Percentiles rank a stretch among this genome's conserved stretches.
phyloP scores from a whole-genome alignment of 2,797 vertebrate species.

The Danio kyathit region DNA sequence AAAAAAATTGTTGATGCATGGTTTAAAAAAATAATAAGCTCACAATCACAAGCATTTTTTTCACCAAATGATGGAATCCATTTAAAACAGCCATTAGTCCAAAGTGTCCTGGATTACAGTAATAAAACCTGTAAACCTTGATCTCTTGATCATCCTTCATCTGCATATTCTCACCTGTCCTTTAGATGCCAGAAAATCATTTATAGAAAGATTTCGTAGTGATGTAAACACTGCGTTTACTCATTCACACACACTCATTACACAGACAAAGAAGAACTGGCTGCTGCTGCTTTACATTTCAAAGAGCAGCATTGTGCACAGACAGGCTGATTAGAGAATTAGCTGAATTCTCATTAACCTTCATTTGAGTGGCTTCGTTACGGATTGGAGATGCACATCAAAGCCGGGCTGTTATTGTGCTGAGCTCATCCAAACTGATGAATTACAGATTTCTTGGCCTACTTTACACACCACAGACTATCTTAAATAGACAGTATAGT shows the following conservation, averaged over 20 bases:
- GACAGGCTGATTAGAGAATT: constrained; percentile 71
- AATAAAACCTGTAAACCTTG: neutral
- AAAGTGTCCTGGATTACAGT: neutral
- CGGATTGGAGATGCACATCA: constrained; percentile 68
- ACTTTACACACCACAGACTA: neutral
- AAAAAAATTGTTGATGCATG: too few relatives aligned
- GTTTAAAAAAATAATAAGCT: too few relatives aligned
- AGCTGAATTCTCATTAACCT: constrained; percentile 72
- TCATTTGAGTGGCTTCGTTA: constrained; percentile 63
- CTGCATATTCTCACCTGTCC: neutral
- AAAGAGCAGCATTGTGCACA: constrained; percentile 73
- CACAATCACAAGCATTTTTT: neutral
- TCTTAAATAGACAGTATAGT: constrained; percentile 1
- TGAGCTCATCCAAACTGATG: constrained; percentile 62
- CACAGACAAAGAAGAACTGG: constrained; percentile 71
- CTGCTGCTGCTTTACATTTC: constrained; percentile 76
- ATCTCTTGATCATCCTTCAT: neutral
- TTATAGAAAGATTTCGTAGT: constrained; percentile 1
- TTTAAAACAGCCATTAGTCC: neutral
- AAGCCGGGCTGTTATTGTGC: constrained; percentile 49
- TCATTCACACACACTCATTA: constrained; percentile 54
- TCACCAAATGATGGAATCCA: neutral
- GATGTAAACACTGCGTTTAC: constrained; percentile 33
- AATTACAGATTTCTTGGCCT: constrained; percentile 60
- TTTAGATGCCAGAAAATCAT: neutral